Evolutionary conservation across 1,140 invertebrate genomes (phyloP), one percentile per base, ranked within the genome.

Genomic region (Atta colombica): DNA sequence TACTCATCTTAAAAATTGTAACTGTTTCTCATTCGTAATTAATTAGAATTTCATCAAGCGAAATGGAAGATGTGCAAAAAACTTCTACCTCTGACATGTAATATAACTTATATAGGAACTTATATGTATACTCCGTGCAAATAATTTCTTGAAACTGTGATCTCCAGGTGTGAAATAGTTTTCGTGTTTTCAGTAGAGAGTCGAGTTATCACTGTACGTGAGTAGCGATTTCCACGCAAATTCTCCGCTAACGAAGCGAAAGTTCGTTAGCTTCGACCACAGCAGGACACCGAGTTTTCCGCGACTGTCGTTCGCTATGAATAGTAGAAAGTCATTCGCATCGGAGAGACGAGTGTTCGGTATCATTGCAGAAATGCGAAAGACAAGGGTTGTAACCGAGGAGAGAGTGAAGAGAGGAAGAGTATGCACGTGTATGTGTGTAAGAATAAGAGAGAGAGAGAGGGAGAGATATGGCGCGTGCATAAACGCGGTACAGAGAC

Each of bases 401-500:
- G 4, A 31, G 31, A 31, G 31, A 31, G 31, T 31, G 31, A 31
- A 31, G 31, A 31, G 4, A 31, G 31, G 5, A 31, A 31, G 31
- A 31, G 31, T 31, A 31, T 31, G 3, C 4, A 31, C 3, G 31
- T 31, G 4, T 31, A 31, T 31, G 31, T 3, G 3, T 31, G 31
- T 31, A 25, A 25, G 25, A 25, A 4, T 31, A 31, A 53, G 49
- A 58, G 35, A 51, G 53, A 74, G n/a, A 31, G 21, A 25, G 10
- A 2, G 87, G 14, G 61, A 25, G 39, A 18, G 66, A 65, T 63
- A 28, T 18, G 84, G 55, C 82, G 89, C 74, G 80, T 85, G 71
- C 80, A 85, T 89, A 86, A 89, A 86, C 77, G 85, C 77, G 72
- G 28, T 60, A 80, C 81, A 88, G 89, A 81, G 89, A 90, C 80